These are phyloP conservation scores for Xenus cinereus DNA, from an alignment of 2,113 vertebrate species.

Conservation along the genomic window DNA sequence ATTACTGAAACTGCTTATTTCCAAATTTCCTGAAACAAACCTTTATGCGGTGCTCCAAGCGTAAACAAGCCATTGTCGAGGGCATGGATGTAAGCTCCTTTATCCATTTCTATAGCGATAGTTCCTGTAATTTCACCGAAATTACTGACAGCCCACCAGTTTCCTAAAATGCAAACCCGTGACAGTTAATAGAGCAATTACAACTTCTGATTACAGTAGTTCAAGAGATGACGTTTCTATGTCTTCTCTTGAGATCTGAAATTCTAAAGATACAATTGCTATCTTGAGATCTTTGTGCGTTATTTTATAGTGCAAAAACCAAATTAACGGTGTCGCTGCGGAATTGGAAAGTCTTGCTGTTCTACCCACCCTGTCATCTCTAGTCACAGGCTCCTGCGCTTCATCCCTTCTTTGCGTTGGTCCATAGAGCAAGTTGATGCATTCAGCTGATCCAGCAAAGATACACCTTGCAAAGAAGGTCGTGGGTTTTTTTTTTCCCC, in stretches of 20 bases:
- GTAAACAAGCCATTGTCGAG: slow-evolving; percentile 96
- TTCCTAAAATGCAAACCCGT: slow-evolving; percentile 72
- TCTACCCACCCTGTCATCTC: not conserved
- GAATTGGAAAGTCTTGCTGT: not conserved
- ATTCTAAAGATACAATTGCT: not conserved
- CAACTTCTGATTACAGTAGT: not conserved
- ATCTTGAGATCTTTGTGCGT: not conserved
- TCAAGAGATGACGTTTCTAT: accelerated
- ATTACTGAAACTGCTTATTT: not conserved
- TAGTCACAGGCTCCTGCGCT: not conserved
- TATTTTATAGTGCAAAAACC: not conserved
- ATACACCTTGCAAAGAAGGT: not conserved
- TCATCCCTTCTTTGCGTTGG: not conserved
- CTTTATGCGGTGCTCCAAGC: slow-evolving; percentile 90
- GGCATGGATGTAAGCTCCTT: slow-evolving; percentile 89
- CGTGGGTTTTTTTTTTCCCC: too few species aligned
- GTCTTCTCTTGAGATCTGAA: not conserved
- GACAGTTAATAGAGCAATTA: not conserved
- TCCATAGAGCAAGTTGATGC: not conserved
- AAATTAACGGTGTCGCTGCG: not conserved
- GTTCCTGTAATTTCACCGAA: slow-evolving; percentile 91
- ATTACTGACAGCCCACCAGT: slow-evolving; percentile 87
- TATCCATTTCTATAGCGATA: slow-evolving; percentile 95
- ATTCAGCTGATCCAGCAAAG: not conserved
- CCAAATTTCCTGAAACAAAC: slow-evolving; percentile 23